Conservation (phyloP, 92 coral and sea anemone genomes). For the Paragorgia papillata region DNA sequence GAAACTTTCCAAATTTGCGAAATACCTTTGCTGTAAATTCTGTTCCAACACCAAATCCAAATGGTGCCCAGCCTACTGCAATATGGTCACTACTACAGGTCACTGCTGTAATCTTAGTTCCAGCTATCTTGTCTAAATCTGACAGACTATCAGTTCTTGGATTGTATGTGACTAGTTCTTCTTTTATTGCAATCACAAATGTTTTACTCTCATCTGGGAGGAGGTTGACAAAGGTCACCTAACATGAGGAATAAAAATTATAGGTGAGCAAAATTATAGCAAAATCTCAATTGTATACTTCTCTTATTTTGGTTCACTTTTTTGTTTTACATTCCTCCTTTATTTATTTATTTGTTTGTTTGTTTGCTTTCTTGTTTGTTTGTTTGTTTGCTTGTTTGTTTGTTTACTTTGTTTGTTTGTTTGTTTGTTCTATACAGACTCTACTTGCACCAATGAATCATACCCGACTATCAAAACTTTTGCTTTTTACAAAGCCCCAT, state of each 20-base stretch:
- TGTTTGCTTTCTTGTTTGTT: no score
- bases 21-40: slow-evolving; percentile 35
- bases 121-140: slow-evolving; percentile 77
- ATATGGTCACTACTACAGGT: slow-evolving; percentile 66
- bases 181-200: slow-evolving; percentile 73
- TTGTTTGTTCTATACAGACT: no score
- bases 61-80: slow-evolving; percentile 85
- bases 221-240: slow-evolving; percentile 15
- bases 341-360: no score
- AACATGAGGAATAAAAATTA: background rate
- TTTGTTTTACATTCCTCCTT: no score
- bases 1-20: no score
- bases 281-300: background rate
- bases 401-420: no score
- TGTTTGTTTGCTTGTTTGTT: no score
- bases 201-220: slow-evolving; percentile 36
- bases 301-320: no score
- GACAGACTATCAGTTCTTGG: slow-evolving; percentile 51
- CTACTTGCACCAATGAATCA: background rate
- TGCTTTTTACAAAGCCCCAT: slow-evolving; percentile 70
- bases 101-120: slow-evolving; percentile 81
- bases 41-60: slow-evolving; percentile 75
- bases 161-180: slow-evolving; percentile 56
- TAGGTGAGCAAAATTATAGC: no score
- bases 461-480: slow-evolving; percentile 75